Base-by-base conservation (phyloP, 2,113 vertebrate genomes). In the Dasyprocta punctata region DNA sequence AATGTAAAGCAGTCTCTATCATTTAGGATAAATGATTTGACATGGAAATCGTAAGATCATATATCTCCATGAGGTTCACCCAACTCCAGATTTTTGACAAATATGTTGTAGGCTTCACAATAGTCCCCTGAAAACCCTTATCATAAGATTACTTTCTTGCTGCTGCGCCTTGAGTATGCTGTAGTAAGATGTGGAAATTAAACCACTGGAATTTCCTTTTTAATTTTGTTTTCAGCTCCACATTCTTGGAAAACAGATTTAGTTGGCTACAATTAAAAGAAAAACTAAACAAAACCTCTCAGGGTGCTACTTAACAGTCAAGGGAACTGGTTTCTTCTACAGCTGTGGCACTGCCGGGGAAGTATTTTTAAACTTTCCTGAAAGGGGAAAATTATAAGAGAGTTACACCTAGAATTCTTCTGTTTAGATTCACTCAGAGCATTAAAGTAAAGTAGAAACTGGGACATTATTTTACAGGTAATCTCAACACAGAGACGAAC, bases 201-300 rank as follows among this genome's bases (percentile, higher is more conserved):
- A 19, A 54, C 16, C 17, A 71, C 86, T 83, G 22, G 2, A 78
- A 78, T 86, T 90, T 85, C 24, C 77, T 38, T 47, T 9, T 20
- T n/a, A 69, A 69, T 69, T 60, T 94, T 97, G 11, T 60, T 92
- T 97, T 89, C 8, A 84, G 2, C 52, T 86, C 41, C 61, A 1
- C 24, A 11, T 41, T 65, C 1, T 0, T 60, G 19, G 65, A 49
- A 97, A 69, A 41, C 26, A 86, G 65, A 26, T 41, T 65, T 52
- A 11, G 8, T 49, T 61, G 16, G 16, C 28, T 69, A 80, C 61
- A 94, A 86, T 77, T 67, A 73, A 92, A 86, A 81, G 6, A 19
- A 69, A 75, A 89, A 71, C 52, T 58, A 56, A 92, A 80, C 1
- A 36, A 75, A 86, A 52, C 26, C n/a, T 81, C 41, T n/a, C 2